Base-by-base conservation (phyloP, 2,888 invertebrate genomes). In the Meteorus cinctellus region DNA sequence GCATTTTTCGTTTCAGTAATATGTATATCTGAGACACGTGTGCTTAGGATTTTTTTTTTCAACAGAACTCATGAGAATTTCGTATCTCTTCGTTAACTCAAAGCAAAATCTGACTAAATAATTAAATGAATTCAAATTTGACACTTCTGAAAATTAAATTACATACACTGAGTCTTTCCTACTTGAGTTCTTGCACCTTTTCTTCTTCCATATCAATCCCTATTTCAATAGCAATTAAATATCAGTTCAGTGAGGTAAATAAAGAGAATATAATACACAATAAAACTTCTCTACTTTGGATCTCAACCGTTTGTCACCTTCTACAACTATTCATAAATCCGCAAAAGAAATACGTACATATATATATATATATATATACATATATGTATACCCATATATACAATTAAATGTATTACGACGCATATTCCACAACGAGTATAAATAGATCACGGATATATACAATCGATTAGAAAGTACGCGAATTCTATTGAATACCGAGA, bases 361-460 rank as follows among this genome's bases (percentile, higher is more conserved):
- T 34, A 1, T 12, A 29, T 31, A 31, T 31, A 62, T 62, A 8
- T 29, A 31, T 34, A 1, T 12, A 29, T 31, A 31, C 8, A 62
- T 62, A 8, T 55, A 59, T 29, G 16, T 36, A 24, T 14, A 24
- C 24, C 19, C 5, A 29, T 29, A 62, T 59, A 59, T 62, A 62
- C 14, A 24, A 34, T 51, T 69, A 51, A 34, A 59, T 29, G n/a
- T 59, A 24, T 14, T 70, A n/a, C 70, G 59, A 55, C 59, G 70
- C 36, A 70, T 70, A 59, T 70, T 60, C 36, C 24, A 63, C 63
- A 48, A 48, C 41, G 65, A 41, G 66, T 75, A 75, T 75, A 67
- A 75, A 72, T 75, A 75, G 75, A 75, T 75, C 75, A 72, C 67
- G 67, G 63, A 71, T 71, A 55, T 59, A n/a, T 63, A 67, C 48